phyloP scores from a whole-genome alignment of 2,888 invertebrate genomes.

The Agrochola lychnidis region DNA sequence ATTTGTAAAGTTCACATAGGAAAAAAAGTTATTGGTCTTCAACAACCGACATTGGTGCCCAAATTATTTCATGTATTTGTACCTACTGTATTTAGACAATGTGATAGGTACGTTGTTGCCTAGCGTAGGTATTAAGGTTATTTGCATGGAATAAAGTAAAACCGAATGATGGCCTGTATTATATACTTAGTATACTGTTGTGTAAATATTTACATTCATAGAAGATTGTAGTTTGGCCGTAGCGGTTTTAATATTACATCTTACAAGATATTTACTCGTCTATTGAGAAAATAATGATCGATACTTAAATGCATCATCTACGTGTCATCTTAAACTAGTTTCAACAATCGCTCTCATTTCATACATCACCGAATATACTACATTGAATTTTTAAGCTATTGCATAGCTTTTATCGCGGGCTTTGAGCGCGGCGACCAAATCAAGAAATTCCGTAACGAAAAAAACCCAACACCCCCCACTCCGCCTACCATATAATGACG shows the following conservation, averaged over 20 bases:
- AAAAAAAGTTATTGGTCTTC: slow-evolving; percentile 10
- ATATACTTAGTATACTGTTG: slow-evolving; percentile 44
- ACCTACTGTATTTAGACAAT: slow-evolving; percentile 5
- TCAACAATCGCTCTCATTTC: neutral
- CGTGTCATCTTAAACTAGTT: neutral
- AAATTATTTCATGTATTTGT: slow-evolving; percentile 14
- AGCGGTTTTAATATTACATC: neutral
- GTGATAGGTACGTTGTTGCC: neutral
- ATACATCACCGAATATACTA: neutral
- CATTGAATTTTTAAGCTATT: too few relatives aligned
- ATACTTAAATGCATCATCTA: slow-evolving; percentile 9
- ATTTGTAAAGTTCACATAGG: slow-evolving; percentile 14
- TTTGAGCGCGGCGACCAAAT: too few relatives aligned
- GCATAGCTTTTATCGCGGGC: too few relatives aligned
- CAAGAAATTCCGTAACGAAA: too few relatives aligned
- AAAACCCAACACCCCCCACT: too few relatives aligned
- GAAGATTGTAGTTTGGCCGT: slow-evolving; percentile 3
- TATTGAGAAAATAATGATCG: slow-evolving; percentile 2
- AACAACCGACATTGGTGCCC: neutral
- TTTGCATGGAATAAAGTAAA: slow-evolving; percentile 4
- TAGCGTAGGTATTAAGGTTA: neutral
- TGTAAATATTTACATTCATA: slow-evolving; percentile 39
- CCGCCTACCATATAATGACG: too few relatives aligned
- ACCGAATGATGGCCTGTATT: slow-evolving; percentile 30
- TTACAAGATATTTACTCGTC: neutral